Conservation (phyloP, 2,113 vertebrate species). For the Cyanoderma ruficeps region DNA sequence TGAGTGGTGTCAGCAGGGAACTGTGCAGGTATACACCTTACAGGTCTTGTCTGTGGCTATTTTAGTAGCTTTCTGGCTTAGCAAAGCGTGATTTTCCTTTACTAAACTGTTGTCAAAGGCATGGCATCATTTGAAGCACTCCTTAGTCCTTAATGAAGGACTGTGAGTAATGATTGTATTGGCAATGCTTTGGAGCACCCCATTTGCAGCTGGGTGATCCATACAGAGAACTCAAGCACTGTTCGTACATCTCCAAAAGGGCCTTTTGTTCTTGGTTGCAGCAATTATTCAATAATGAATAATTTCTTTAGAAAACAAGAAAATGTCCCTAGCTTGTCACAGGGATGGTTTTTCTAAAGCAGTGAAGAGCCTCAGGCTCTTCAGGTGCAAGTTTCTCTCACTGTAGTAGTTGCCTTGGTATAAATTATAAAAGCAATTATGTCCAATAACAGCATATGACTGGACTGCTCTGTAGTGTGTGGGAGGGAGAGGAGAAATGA, state of each 20-base stretch:
- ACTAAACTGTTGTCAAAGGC: not conserved
- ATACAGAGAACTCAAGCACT: fast-evolving
- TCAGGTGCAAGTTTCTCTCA: not conserved
- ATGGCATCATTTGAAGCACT: not conserved
- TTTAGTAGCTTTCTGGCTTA: not conserved
- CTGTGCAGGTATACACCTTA: not conserved
- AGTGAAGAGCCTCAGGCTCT: not conserved
- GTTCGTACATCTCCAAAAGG: not conserved
- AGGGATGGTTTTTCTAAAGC: not conserved
- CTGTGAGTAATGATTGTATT: not conserved
- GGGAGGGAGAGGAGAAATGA: not conserved
- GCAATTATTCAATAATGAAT: not conserved
- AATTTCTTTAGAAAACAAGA: not conserved
- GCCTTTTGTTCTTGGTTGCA: not conserved
- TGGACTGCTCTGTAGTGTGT: not conserved
- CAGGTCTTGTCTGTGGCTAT: not conserved
- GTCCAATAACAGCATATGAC: fast-evolving
- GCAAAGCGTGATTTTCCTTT: not conserved
- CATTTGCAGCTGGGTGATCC: not conserved
- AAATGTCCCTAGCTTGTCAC: not conserved
- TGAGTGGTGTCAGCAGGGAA: not conserved
- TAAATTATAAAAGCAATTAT: not conserved
- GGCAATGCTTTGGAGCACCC: not conserved
- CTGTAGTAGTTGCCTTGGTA: not conserved
- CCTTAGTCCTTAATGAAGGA: not conserved